Percentiles rank a stretch among this genome's conserved stretches.
These are phyloP conservation scores for Tenualosa thibaudeaui DNA, from an alignment of 2,797 vertebrate genomes.

Conservation along the genomic window DNA sequence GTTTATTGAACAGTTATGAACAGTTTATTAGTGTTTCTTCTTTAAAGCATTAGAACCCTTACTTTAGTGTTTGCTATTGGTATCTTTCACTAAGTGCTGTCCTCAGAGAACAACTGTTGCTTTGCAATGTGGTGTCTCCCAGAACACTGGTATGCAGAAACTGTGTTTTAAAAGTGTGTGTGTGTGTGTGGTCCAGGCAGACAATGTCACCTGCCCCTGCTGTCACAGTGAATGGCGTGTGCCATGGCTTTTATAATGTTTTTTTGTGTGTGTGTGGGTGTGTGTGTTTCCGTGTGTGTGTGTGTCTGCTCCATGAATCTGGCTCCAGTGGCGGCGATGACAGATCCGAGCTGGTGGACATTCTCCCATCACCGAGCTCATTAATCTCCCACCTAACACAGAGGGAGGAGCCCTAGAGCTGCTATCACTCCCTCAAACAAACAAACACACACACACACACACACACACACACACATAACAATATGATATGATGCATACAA, in stretches of 20 bases:
- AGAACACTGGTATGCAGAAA: background rate
- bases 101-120: background rate
- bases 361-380: slow-evolving; percentile 39
- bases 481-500: no score
- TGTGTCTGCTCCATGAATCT: slow-evolving; percentile 51
- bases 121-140: background rate
- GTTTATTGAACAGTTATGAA: no score
- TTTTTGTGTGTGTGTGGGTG: slow-evolving; percentile 9
- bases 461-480: no score
- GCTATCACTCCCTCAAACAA: background rate
- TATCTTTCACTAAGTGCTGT: background rate
- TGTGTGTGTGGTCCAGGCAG: slow-evolving; percentile 40
- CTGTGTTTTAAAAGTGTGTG: background rate
- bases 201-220: slow-evolving; percentile 58
- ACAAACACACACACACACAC: background rate
- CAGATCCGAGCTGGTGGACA: slow-evolving; percentile 30
- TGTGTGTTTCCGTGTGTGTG: slow-evolving; percentile 2
- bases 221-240: slow-evolving; percentile 32
- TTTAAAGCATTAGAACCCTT: background rate
- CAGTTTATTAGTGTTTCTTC: background rate
- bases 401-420: background rate
- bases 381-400: slow-evolving; percentile 44
- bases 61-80: background rate
- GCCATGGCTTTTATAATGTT: slow-evolving; percentile 47
- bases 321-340: slow-evolving; percentile 50